These are phyloP conservation scores for Dryococelus australis DNA, from an alignment of 2,888 invertebrate species.

Conservation along the genomic window DNA sequence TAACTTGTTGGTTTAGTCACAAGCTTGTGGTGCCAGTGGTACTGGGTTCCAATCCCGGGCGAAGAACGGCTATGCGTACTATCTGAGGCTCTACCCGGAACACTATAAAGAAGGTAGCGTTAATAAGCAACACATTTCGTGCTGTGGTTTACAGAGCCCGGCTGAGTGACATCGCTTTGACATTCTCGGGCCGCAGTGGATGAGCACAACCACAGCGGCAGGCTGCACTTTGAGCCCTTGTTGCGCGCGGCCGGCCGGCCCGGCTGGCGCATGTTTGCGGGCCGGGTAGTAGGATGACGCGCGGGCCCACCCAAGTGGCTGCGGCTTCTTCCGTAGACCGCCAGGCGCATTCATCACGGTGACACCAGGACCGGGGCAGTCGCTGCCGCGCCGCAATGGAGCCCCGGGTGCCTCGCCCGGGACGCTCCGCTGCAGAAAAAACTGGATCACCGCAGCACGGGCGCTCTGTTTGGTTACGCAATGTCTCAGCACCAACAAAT, in stretches of 20 bases:
- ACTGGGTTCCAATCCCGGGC: no score
- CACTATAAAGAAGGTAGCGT: no score
- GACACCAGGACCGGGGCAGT: constrained; percentile 34
- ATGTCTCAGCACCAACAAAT: no score
- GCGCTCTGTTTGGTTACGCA: no score
- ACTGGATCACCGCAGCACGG: neutral
- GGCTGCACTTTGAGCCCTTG: neutral
- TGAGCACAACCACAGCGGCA: neutral
- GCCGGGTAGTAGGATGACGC: constrained; percentile 34
- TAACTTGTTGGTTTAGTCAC: no score
- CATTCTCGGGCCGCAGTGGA: no score
- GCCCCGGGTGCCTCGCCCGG: constrained; percentile 1
- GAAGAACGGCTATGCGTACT: no score
- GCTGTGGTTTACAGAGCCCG: no score
- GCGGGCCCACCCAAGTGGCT: constrained; percentile 44
- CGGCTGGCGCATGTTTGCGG: constrained; percentile 34
- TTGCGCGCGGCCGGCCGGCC: constrained; percentile 12
- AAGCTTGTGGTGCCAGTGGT: no score
- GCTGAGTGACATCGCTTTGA: no score
- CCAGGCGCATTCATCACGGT: constrained; percentile 44
- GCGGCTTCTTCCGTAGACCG: constrained; percentile 36
- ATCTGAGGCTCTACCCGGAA: no score
- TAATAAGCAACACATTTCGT: no score
- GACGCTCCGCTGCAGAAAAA: neutral
- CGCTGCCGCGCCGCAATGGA: neutral